Percentiles rank a stretch among this genome's conserved stretches.
Evolutionary conservation across 2,113 vertebrate genomes (phyloP).

Genomic region (Oryzias curvinotus): DNA sequence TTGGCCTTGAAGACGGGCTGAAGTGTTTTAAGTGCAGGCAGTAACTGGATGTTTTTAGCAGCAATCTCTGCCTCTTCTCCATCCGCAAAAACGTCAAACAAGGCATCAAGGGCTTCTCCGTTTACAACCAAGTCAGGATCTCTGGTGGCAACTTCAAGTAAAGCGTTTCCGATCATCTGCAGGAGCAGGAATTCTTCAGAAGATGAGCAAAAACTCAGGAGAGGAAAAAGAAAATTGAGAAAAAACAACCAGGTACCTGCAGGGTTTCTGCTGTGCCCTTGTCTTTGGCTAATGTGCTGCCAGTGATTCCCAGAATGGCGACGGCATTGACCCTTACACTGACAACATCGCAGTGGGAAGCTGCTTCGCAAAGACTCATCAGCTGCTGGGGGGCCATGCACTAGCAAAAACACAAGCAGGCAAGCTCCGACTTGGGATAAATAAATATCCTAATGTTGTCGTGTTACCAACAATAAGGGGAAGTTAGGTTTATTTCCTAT

Average conservation of each 20-base stretch:
- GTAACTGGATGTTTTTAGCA: constrained; percentile 82
- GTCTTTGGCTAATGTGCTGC: constrained; percentile 88
- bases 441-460: constrained; percentile 2
- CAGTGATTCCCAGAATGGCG: constrained; percentile 93
- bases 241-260: constrained; percentile 76
- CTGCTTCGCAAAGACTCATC: constrained; percentile 85
- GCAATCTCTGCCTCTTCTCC: constrained; percentile 89
- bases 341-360: constrained; percentile 79
- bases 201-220: not conserved
- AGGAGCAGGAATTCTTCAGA: constrained; percentile 16
- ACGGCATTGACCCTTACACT: constrained; percentile 89
- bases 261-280: constrained; percentile 83
- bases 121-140: constrained; percentile 88
- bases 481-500: too few relatives aligned
- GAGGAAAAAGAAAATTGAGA: not conserved
- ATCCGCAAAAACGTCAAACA: constrained; percentile 96
- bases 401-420: constrained; percentile 60
- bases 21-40: constrained; percentile 85
- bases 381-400: constrained; percentile 90
- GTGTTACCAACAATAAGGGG: too few relatives aligned
- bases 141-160: constrained; percentile 86
- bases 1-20: constrained; percentile 91
- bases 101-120: constrained; percentile 92
- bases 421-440: constrained; percentile 1
- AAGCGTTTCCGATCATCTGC: constrained; percentile 89